Evolutionary conservation across 2,797 vertebrate species (phyloP), one percentile per base, ranked within the genome.

Genomic region (Pempheris klunzingeri): DNA sequence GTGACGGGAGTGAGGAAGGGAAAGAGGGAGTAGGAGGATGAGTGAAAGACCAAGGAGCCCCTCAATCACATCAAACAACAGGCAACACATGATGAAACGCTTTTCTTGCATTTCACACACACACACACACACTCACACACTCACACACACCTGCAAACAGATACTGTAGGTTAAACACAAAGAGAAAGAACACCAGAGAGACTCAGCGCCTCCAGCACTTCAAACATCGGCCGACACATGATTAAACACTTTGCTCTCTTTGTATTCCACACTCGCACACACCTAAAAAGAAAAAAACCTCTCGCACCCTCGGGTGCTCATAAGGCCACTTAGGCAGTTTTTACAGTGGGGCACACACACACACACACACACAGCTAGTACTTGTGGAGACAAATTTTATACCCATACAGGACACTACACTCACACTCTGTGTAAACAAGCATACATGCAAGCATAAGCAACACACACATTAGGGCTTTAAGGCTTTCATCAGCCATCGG

Each of bases 41-140:
- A 72, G 76, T 47, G 73, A 80, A 44, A 66, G 50, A 82, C 43
- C 41, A 26, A 54, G 70, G 58, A 85, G 63, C 61, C 7, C n/a
- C 55, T 71, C 43, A 49, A 67, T 71, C 59, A 87, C 88, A 79
- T 90, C 82, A 90, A 81, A 89, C 81, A 54, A 9, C 49, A 43
- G 63, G 53, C 64, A 71, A 64, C 69, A 64, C 60, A 80, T 85
- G 83, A 88, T 87, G 81, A 88, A 90, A 85, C 4, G 15, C 49
- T 61, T 5, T 26, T 70, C 69, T 54, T 54, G 13, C 54, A 64
- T 61, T 46, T 28, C 39, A 63, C 41, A 46, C 69, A 46, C 44
- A 52, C 17, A 5, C 3, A 32, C 28, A 15, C 26, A 46, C 61
- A 41, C 36, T 32, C 59, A 39, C 62, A 43, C 32, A 53, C 34